Conservation (phyloP, 2,888 invertebrate genomes). For the Andrena minutula region DNA sequence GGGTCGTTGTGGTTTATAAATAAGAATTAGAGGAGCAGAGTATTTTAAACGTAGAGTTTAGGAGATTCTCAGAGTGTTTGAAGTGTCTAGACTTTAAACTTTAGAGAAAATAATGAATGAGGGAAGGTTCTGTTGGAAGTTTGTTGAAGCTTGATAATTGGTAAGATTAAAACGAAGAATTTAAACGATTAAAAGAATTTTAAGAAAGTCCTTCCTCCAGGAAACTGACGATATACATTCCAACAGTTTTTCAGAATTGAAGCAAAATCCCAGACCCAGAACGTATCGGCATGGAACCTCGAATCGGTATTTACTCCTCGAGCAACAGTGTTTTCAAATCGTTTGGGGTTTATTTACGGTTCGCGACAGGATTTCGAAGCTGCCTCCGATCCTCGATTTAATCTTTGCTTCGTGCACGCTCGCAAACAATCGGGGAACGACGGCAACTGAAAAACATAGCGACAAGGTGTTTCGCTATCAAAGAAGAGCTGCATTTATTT, state of each 20-base stretch:
- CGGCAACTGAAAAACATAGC: not conserved
- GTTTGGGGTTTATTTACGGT: not conserved
- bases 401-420: not conserved
- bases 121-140: not conserved
- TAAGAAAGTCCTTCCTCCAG: too few relatives aligned
- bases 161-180: too few relatives aligned
- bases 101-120: too few relatives aligned
- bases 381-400: not conserved
- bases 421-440: not conserved
- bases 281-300: not conserved
- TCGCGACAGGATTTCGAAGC: slow-evolving; percentile 4
- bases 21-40: too few relatives aligned
- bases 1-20: too few relatives aligned
- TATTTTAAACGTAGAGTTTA: too few relatives aligned
- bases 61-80: too few relatives aligned
- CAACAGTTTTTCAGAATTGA: not conserved
- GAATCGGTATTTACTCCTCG: not conserved
- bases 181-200: too few relatives aligned
- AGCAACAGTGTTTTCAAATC: slow-evolving; percentile 4
- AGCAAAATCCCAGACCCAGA: not conserved
- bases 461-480: not conserved
- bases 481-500: not conserved
- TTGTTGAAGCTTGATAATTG: too few relatives aligned
- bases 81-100: too few relatives aligned
- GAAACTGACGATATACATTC: not conserved